Base-by-base conservation (phyloP, 2,888 invertebrate genomes). In the Blera fallax region DNA sequence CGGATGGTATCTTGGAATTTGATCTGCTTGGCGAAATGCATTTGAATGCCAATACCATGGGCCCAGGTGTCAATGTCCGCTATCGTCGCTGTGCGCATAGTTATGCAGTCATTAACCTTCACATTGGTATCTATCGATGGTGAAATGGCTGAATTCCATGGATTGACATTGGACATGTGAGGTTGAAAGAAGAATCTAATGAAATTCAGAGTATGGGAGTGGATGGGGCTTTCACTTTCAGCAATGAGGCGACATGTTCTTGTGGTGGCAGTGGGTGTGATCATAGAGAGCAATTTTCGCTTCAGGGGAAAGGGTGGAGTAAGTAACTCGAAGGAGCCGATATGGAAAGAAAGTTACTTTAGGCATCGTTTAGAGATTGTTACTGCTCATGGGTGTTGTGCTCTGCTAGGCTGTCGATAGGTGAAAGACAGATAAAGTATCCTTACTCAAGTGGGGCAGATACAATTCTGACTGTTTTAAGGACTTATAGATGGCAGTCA, bases 211-310 rank as follows among this genome's bases (percentile, higher is more conserved):
- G 16, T 16, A 50, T 74, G 32, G 65, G 67, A 34, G 74, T 67
- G 80, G 67, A 60, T 45, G 32, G 21, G 50, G 67, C 80, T 80
- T 80, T 80, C 80, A 80, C 80, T 79, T 80, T 67, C 18, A 50
- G 24, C 32, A 37, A 50, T 29, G 16, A 1, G 18, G 16, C 56
- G 43, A 40, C 32, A 32, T 65, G 67, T 65, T 65, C 50, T 65
- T 58, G 6, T 43, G 11, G 6, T 43, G 11, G 54, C 18, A 10
- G 18, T 16, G 29, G 37, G 48, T 62, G 58, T 34, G 6, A 60
- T 37, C 40, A 29, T 70, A 50, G n/a, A 56, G 14, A 67, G 40
- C 14, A 56, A 11, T 58, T 67, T 40, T 52, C 29, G 37, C n/a
- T 43, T 56, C 29, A 24, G 5, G n/a, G 29, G 34, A 37, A n/a